These are phyloP conservation scores for Willisornis vidua DNA, from an alignment of 2,113 vertebrate genomes.

Conservation along the genomic window DNA sequence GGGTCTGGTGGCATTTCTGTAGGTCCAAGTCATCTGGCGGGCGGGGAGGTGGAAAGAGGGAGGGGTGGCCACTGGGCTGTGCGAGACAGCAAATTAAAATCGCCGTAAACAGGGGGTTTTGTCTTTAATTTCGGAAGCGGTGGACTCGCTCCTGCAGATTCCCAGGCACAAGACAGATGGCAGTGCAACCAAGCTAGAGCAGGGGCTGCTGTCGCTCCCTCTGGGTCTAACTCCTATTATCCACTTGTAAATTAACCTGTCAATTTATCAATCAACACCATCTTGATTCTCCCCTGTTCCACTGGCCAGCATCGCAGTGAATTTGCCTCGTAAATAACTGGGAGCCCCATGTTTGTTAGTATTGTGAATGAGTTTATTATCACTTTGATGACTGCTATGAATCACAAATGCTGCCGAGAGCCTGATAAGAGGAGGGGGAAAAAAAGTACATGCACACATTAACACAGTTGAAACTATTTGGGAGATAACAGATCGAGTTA, in stretches of 20 bases:
- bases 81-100: not conserved
- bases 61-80: not conserved
- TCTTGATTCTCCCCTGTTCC: constrained; percentile 93
- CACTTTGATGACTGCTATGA: constrained; percentile 98
- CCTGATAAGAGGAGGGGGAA: constrained; percentile 83
- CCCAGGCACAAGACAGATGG: constrained; percentile 92
- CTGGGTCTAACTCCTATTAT: constrained; percentile 95
- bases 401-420: constrained; percentile 94
- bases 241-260: constrained; percentile 99
- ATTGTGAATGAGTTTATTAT: constrained; percentile 98
- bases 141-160: constrained; percentile 77
- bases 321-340: constrained; percentile 93
- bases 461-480: constrained; percentile 83
- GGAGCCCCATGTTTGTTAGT: constrained; percentile 93
- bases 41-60: not conserved
- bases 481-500: constrained; percentile 82
- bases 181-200: constrained; percentile 93
- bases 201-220: constrained; percentile 74
- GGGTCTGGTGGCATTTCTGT: not conserved
- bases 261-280: constrained; percentile 99
- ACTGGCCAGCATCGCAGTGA: constrained; percentile 82
- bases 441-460: constrained; percentile 77
- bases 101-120: constrained; percentile 49
- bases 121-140: constrained; percentile 19
- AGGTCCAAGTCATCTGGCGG: not conserved